A percentile compares a stretch with the other conserved stretches of the same genome.
Evolutionary conservation across 1,140 invertebrate genomes (phyloP).

Genomic region (Drosophila ficusphila): DNA sequence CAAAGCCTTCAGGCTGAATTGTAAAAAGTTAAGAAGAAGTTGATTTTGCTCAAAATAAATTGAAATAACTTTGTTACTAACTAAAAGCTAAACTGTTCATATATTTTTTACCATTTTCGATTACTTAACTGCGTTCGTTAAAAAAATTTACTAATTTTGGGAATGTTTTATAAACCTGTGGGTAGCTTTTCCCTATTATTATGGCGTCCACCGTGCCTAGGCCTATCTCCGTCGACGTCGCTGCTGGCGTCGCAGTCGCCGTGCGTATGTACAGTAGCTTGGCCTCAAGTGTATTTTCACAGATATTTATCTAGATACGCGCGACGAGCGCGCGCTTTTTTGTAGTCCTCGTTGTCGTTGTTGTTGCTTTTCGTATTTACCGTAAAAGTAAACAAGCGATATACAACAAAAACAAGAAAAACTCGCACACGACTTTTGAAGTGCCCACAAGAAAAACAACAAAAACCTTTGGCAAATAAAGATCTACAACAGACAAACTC

Average conservation of each 20-base stretch:
- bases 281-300: conserved; percentile 77
- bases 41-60: too few relatives aligned
- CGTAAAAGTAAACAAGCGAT: conserved; percentile 50
- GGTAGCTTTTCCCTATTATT: neutral
- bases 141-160: too few relatives aligned
- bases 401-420: conserved; percentile 24
- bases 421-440: conserved; percentile 55
- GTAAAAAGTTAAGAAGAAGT: too few relatives aligned
- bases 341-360: conserved; percentile 5
- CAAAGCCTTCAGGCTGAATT: too few relatives aligned
- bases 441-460: conserved; percentile 25
- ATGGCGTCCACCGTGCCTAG: conserved; percentile 14
- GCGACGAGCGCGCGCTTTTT: conserved; percentile 52
- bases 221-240: neutral
- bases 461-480: conserved; percentile 22
- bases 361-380: conserved; percentile 43
- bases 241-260: conserved; percentile 29
- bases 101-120: too few relatives aligned
- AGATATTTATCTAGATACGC: conserved; percentile 78
- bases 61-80: too few relatives aligned
- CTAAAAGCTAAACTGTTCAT: too few relatives aligned
- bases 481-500: conserved; percentile 26
- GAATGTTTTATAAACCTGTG: too few relatives aligned
- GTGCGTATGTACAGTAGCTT: conserved; percentile 73
- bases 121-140: too few relatives aligned